Evolutionary conservation across 2,888 invertebrate species (phyloP), one percentile per base, ranked within the genome.

Genomic region (Amiota mariae): DNA sequence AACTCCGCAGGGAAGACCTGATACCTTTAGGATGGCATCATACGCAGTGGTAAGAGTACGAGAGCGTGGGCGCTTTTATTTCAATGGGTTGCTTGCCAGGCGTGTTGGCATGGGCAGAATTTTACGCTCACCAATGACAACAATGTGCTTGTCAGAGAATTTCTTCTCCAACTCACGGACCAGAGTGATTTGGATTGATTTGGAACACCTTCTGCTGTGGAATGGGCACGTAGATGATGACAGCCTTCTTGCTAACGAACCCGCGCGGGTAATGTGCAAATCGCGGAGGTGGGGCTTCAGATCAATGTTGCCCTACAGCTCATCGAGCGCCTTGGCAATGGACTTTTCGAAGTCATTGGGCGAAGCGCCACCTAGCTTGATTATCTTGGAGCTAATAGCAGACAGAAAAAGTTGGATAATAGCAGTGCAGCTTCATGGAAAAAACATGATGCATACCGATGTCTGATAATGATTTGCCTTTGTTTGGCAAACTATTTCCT

Each of bases 141-240:
- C 98, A 12, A 99, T 98, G 90, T 99, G 98, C 90, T 98, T 98
- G 78, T 99, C 99, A 87, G 97, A 98, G 92, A 99, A 98, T 90
- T 99, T 99, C 94, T 99, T 99, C 91, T 99, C 99, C 88, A 99
- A 91, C 90, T 99, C 99, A 85, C 99, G 94, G 64, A 99, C 98
- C 86, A 99, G 92, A 82, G 98, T 93, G 80, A 96, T 96, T 91
- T 99, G 99, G 84, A 99, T 95, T 91, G n/a, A 98, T 99, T 91
- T 99, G 99, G 93, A 98, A 99, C 76, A 95, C 94, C 91, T 96
- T 97, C 91, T 99, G 92, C 91, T 98, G 98, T 77, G 99, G 99
- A 92, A 98, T 98, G 77, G 99, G 99, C 87, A 99, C 99, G 89
- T 98, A 98, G 91, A 99, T 97, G 89, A 99, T 97, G 90, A 99